A percentile compares a stretch with the other conserved stretches of the same genome.
Evolutionary conservation across 1,140 invertebrate genomes (phyloP).

Genomic region (Drosophila bocqueti): DNA sequence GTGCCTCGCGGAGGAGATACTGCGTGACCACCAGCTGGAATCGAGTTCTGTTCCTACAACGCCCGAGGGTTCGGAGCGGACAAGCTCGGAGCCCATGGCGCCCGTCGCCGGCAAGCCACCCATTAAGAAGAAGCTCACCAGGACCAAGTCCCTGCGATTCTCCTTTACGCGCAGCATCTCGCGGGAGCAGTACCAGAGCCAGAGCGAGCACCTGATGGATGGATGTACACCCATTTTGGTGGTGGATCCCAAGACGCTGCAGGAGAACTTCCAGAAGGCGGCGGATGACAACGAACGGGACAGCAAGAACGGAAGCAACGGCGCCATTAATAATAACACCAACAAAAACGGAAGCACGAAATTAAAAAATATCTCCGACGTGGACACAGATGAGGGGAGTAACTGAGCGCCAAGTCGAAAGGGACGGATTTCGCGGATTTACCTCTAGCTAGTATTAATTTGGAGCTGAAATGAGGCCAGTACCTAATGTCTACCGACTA

Average conservation of each 20-base stretch:
- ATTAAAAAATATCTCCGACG: conserved; percentile 77
- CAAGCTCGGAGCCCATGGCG: conserved; percentile 69
- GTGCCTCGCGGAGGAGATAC: conserved; percentile 89
- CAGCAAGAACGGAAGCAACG: conserved; percentile 35
- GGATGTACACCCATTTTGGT: conserved; percentile 89
- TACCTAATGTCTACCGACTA: conserved; percentile 49
- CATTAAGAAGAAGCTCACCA: conserved; percentile 86
- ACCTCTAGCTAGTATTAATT: conserved; percentile 61
- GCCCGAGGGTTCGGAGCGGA: conserved; percentile 65
- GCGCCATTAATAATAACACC: conserved; percentile 5
- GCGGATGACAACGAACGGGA: conserved; percentile 57
- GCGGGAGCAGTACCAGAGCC: conserved; percentile 87
- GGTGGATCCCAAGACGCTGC: conserved; percentile 73
- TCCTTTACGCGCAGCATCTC: conserved; percentile 89
- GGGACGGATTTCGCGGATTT: neutral
- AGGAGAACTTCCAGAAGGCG: conserved; percentile 71
- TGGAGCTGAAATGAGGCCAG: conserved; percentile 69
- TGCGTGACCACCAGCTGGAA: conserved; percentile 85
- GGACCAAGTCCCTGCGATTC: conserved; percentile 88
- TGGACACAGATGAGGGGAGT: conserved; percentile 81
- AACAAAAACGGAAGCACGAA: conserved; percentile 41
- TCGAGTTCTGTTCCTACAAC: conserved; percentile 67
- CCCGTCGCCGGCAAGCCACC: conserved; percentile 85
- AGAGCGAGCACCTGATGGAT: conserved; percentile 88
- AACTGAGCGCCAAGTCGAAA: conserved; percentile 47